phyloP scores from a whole-genome alignment of 1,140 invertebrate species.

The Anadara kagoshimensis region DNA sequence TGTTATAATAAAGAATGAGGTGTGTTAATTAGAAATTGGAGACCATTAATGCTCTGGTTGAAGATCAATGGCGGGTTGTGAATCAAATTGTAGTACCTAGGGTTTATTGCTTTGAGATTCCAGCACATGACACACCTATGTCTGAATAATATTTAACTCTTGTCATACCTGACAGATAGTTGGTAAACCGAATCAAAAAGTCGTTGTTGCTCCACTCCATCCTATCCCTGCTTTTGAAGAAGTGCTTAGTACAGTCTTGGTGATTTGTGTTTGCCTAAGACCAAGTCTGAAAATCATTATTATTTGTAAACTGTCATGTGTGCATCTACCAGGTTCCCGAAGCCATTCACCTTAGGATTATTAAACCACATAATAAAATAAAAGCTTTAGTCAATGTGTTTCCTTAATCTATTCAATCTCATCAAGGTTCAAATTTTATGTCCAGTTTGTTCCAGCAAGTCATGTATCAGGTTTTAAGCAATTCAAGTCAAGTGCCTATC shows the following conservation, averaged over 20 bases:
- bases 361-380: conserved; percentile 18
- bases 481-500: no score
- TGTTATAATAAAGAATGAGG: conserved; percentile 30
- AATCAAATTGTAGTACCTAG: conserved; percentile 35
- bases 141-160: conserved; percentile 32
- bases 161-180: conserved; percentile 49
- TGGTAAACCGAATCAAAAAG: conserved; percentile 40
- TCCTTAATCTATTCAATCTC: conserved; percentile 25
- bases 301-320: conserved; percentile 45
- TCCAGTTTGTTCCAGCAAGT: no score
- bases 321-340: conserved; percentile 40
- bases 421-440: conserved; percentile 39
- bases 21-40: conserved; percentile 34
- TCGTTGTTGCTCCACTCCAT: conserved; percentile 12
- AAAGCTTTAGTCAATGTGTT: conserved; percentile 36
- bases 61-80: conserved; percentile 25
- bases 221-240: conserved; percentile 18
- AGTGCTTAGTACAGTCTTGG: conserved; percentile 32
- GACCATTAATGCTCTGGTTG: conserved; percentile 23
- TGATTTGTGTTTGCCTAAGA: conserved; percentile 40
- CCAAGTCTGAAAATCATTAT: conserved; percentile 35
- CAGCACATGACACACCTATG: conserved; percentile 32
- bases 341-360: conserved; percentile 42
- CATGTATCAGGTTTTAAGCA: no score
- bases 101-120: conserved; percentile 20